These are phyloP conservation scores for Rotaria socialis DNA, from an alignment of 2,888 invertebrate genomes.

Conservation along the genomic window DNA sequence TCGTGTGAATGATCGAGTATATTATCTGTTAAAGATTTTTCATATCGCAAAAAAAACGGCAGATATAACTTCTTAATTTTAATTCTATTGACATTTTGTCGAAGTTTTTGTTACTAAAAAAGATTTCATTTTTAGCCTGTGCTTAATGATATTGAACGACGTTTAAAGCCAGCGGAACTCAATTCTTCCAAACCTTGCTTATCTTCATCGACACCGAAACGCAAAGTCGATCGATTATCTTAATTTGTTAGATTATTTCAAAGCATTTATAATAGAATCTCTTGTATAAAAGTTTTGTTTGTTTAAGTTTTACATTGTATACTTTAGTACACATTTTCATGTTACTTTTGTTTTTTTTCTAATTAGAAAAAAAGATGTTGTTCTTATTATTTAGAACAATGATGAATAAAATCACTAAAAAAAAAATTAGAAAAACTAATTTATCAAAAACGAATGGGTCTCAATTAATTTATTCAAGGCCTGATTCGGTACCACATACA, in stretches of 20 bases:
- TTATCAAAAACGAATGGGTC: background rate
- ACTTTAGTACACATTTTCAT: background rate
- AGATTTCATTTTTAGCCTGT: background rate
- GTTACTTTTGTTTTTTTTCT: background rate
- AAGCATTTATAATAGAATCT: background rate
- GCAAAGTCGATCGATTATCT: background rate
- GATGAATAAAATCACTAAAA: background rate
- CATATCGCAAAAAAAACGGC: too few species aligned
- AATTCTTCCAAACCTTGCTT: background rate
- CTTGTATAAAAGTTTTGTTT: background rate
- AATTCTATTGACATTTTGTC: too few species aligned
- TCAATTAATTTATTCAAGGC: background rate
- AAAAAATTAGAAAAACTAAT: background rate
- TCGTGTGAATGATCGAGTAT: too few species aligned
- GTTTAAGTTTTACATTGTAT: background rate
- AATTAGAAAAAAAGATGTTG: background rate
- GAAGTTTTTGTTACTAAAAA: too few species aligned
- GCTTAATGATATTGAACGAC: constrained; percentile 17
- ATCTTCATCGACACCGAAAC: background rate
- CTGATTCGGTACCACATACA: constrained; percentile 8
- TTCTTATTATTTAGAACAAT: background rate
- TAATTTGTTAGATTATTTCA: background rate
- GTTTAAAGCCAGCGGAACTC: background rate
- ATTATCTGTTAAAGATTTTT: too few species aligned
- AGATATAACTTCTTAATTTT: too few species aligned